These are phyloP conservation scores for Shinisaurus crocodilurus DNA, from an alignment of 2,113 vertebrate genomes.

Conservation along the genomic window DNA sequence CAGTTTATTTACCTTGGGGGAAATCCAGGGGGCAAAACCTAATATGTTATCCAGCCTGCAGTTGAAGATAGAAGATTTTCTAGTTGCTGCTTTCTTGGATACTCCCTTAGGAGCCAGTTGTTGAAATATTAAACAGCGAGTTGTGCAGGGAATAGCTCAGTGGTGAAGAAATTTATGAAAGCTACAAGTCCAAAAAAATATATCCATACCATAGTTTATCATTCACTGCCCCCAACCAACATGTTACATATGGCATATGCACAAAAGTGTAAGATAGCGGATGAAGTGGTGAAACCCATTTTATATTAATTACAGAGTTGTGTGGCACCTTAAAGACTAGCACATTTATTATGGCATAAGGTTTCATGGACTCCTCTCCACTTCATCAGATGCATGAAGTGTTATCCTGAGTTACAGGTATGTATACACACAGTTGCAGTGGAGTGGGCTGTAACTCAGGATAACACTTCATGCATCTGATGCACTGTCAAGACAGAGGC, in stretches of 20 bases:
- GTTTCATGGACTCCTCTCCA: not conserved
- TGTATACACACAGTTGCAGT: not conserved
- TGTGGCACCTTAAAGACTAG: not conserved
- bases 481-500: not conserved
- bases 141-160: conserved; percentile 20
- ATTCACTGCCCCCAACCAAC: not conserved
- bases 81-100: conserved; percentile 26
- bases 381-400: not conserved
- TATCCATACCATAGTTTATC: conserved; percentile 50
- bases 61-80: conserved; percentile 6
- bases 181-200: conserved; percentile 47
- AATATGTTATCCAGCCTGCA: conserved; percentile 28
- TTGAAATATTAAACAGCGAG: conserved; percentile 34
- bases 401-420: not conserved
- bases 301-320: not conserved
- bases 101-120: conserved; percentile 21
- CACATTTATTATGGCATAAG: not conserved
- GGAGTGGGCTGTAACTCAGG: no score
- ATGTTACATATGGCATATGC: not conserved
- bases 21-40: not conserved
- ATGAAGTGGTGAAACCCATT: not conserved
- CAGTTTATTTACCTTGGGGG: conserved; percentile 21
- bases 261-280: not conserved
- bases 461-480: not conserved
- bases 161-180: conserved; percentile 33